Evolutionary conservation across 2,797 vertebrate genomes (phyloP).

Genomic region (Nothura maculosa): DNA sequence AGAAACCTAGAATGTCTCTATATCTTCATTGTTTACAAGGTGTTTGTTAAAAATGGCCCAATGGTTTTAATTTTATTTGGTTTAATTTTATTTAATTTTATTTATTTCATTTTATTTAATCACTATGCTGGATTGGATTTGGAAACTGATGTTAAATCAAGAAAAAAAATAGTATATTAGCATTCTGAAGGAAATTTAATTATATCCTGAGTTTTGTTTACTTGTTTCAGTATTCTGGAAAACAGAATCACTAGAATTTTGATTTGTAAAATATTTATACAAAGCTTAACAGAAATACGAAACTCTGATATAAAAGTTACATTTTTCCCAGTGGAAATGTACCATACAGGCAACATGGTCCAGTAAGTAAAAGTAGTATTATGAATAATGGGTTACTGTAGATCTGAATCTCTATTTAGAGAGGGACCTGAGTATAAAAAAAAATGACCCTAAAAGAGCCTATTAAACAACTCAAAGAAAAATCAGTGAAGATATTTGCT

Average conservation of each 20-base stretch:
- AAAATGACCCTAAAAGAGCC: neutral
- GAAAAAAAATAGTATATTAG: neutral
- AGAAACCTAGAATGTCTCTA: neutral
- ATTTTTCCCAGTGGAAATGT: neutral
- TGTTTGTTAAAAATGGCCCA: neutral
- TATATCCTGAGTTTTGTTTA: neutral
- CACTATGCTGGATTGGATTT: too few relatives aligned
- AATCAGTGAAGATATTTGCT: neutral
- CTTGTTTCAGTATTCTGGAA: neutral
- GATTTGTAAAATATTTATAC: neutral
- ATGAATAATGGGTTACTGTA: neutral
- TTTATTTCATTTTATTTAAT: too few relatives aligned
- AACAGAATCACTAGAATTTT: neutral
- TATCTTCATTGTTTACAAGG: neutral
- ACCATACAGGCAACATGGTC: neutral
- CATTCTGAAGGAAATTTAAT: neutral
- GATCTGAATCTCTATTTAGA: neutral
- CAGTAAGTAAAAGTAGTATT: neutral
- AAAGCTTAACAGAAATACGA: neutral
- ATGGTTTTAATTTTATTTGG: neutral
- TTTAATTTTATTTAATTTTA: too few relatives aligned
- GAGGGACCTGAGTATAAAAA: neutral
- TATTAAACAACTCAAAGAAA: neutral
- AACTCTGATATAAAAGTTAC: neutral
- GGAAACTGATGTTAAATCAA: neutral